Conservation (phyloP, 2,113 vertebrate genomes). For the Grammomys surdaster region DNA sequence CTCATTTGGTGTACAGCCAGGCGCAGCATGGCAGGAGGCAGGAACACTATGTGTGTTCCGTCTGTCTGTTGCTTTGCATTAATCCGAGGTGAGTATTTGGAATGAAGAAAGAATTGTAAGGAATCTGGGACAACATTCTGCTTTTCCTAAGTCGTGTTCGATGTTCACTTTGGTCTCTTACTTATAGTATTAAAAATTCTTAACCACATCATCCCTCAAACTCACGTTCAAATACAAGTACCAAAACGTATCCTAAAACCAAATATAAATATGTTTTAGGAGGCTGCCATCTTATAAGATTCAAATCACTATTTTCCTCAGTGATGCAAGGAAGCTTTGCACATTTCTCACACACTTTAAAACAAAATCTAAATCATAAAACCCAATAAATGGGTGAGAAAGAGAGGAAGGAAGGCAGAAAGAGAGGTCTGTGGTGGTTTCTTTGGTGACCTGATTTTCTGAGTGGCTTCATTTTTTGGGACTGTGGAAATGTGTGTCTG, state of each 20-base stretch:
- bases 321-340: background rate
- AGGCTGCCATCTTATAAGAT: constrained; percentile 10
- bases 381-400: background rate
- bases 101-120: constrained; percentile 24
- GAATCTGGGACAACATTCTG: constrained; percentile 10
- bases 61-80: constrained; percentile 18
- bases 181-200: constrained; percentile 44
- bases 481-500: background rate
- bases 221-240: constrained; percentile 33
- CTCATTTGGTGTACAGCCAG: background rate
- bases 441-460: background rate
- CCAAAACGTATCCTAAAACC: constrained; percentile 48
- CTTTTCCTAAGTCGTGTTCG: background rate
- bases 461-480: background rate
- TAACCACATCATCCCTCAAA: constrained; percentile 48
- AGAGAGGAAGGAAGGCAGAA: background rate
- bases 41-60: background rate
- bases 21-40: background rate
- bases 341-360: background rate
- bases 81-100: background rate
- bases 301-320: background rate
- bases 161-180: background rate
- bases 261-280: constrained; percentile 47
- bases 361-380: background rate
- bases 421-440: background rate